A percentile compares a stretch with the other conserved stretches of the same genome.
phyloP scores from a whole-genome alignment of 53 echinoderm and acorn worm species.

The Actinopyga echinites region DNA sequence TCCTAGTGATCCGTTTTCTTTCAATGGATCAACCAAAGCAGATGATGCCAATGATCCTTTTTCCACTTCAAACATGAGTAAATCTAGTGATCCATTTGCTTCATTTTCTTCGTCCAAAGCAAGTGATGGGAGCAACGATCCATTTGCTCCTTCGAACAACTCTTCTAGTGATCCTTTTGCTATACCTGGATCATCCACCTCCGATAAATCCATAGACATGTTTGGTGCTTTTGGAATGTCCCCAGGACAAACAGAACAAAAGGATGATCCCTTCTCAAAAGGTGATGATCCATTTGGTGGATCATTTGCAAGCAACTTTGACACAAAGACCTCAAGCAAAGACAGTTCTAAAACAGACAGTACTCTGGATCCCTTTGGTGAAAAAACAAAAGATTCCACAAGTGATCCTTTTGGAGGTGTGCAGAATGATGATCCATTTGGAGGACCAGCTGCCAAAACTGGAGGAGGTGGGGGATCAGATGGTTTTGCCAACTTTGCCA shows the following conservation, averaged over 20 bases:
- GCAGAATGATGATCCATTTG: slow-evolving; percentile 61
- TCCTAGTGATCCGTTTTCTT: slow-evolving; percentile 71
- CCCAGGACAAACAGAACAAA: slow-evolving; percentile 9
- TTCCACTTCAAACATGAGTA: slow-evolving; percentile 31
- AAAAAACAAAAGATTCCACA: background rate
- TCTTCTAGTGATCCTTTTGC: slow-evolving; percentile 18
- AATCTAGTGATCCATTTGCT: slow-evolving; percentile 48
- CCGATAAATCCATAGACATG: background rate
- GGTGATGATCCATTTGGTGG: slow-evolving; percentile 60
- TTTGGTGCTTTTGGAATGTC: slow-evolving; percentile 40
- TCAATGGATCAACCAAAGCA: slow-evolving; percentile 48
- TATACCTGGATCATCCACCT: slow-evolving; percentile 15
- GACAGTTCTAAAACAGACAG: slow-evolving; percentile 28
- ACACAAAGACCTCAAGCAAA: slow-evolving; percentile 12
- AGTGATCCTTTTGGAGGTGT: slow-evolving; percentile 23
- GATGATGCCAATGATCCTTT: slow-evolving; percentile 66
- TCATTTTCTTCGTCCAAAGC: slow-evolving; percentile 7
- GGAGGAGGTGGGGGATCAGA: slow-evolving; percentile 47
- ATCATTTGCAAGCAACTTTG: slow-evolving; percentile 34
- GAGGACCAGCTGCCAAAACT: slow-evolving; percentile 22
- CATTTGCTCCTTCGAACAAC: slow-evolving; percentile 10
- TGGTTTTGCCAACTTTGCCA: slow-evolving; percentile 93
- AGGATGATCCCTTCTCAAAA: slow-evolving; percentile 32
- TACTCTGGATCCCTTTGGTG: slow-evolving; percentile 61
- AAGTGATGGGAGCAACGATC: slow-evolving; percentile 23